Base-by-base conservation (phyloP, 2,888 invertebrate genomes). In the Apodemia mormo region DNA sequence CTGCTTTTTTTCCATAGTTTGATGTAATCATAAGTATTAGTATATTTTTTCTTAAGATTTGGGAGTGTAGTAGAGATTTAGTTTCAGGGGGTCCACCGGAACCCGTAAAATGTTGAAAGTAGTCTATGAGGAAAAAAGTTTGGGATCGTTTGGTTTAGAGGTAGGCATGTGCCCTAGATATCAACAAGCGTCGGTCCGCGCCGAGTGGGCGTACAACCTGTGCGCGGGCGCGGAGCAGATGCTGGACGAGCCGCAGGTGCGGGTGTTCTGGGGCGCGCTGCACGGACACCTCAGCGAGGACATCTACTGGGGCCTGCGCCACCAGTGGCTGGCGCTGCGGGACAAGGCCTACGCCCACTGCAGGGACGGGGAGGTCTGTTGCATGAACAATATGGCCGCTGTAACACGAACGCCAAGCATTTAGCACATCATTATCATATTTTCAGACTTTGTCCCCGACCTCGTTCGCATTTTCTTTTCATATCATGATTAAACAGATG, bases 151-250 rank as follows among this genome's bases (percentile, higher is more conserved):
- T 22, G 22, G 22, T 22, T 22, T 22, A 22, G 22, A 22, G 22
- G 22, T 22, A 22, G n/a, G n/a, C 52, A 14, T 52, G n/a, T 52
- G 7, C 52, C 1, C 10, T n/a, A 93, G 93, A 74, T 94, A 94
- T 78, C 91, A 90, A 66, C 93, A 94, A 74, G 80, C 88, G 0
- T 84, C 85, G 4, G 87, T 93, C 37, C 90, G 94, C n/a, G 92
- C 92, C 0, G 93, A 94, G 73, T 94, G 93, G 93, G 91, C 93
- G 8, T 94, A 94, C 83, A 94, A 93, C 78, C 78, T 94, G 74
- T 93, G 92, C 80, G 90, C 90, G 1, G 89, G 92, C 65, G 92
- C 88, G 0, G 92, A 92, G 73, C 92, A 90, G 78, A 87, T 88
- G 89, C 81, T 92, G 68, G 93, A 94, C 76, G 93, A 94, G 79